Base-by-base conservation (phyloP, 2,797 vertebrate genomes). In the Paedocypris micromegethes region DNA sequence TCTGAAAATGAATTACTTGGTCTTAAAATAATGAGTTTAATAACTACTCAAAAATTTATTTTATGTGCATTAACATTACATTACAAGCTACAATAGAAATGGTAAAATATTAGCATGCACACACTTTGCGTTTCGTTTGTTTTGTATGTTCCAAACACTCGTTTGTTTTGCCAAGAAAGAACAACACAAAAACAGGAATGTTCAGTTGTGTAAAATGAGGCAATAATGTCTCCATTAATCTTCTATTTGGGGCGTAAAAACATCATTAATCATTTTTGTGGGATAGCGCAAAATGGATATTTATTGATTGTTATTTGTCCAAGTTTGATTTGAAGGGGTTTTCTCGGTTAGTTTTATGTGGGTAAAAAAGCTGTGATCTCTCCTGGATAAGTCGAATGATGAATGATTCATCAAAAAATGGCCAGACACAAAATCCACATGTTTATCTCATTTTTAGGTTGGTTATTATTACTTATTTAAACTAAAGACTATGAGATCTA, bases 161-260 rank as follows among this genome's bases (percentile, higher is more conserved):
- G 9, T 49, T 40, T 23, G 23, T 23, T 23, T 23, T 38, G 47
- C 3, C 4, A 46, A 4, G 23, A 51, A 6, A 37, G 6, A 40
- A 38, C 58, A 23, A 58, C 6, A 50, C 4, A 45, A 7, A 62
- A 2, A 8, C n/a, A 48, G 43, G 6, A 54, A 44, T 40, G n/a
- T 68, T 0, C 0, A 8, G 42, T 47, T 42, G 7, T n/a, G 58
- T 68, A 39, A 62, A 64, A 73, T 9, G 48, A 73, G 59, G 40
- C 49, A 43, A 64, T 73, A 68, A 73, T 68, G 59, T 63, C 59
- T 66, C 58, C 72, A 68, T 73, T 68, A 63, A 58, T 68, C 72
- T 73, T 73, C 52, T 41, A 44, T 64, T 64, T 68, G 8, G 43
- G 6, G 42, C 7, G 8, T 42, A 68, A 58, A 63, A 68, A 64